A percentile compares a stretch with the other conserved stretches of the same genome.
phyloP scores from a whole-genome alignment of 1,140 invertebrate genomes.

The Antheraea mylitta region DNA sequence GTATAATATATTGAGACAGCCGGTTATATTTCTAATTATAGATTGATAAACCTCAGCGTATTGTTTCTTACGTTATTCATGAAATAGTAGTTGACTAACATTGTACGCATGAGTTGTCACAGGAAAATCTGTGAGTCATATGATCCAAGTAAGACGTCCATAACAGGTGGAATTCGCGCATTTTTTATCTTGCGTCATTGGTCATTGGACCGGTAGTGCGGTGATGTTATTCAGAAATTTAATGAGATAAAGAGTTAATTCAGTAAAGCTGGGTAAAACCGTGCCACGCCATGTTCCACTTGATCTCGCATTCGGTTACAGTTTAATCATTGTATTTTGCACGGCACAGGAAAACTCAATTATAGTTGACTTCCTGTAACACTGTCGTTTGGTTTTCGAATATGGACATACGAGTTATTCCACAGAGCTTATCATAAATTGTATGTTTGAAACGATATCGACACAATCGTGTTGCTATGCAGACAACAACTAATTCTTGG shows the following conservation, averaged over 20 bases:
- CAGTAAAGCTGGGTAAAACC: background rate
- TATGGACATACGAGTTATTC: no score
- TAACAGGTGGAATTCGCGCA: constrained; percentile 62
- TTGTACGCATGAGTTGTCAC: constrained; percentile 15
- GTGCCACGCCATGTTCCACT: background rate
- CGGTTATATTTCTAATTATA: background rate
- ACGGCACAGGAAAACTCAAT: background rate
- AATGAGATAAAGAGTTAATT: constrained; percentile 33
- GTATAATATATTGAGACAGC: background rate
- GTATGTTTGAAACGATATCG: no score
- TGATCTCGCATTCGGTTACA: background rate
- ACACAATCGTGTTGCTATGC: no score
- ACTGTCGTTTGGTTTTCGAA: background rate
- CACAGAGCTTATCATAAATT: no score
- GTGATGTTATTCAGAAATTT: constrained; percentile 45
- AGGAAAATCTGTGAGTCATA: constrained; percentile 64
- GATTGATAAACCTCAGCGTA: background rate
- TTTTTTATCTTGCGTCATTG: constrained; percentile 63
- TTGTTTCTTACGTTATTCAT: background rate
- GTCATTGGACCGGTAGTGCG: constrained; percentile 43
- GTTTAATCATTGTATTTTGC: background rate
- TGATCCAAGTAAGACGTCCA: constrained; percentile 24
- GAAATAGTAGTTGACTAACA: background rate
- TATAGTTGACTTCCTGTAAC: background rate
- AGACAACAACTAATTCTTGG: no score